Evolutionary conservation across 1,140 invertebrate genomes (phyloP).

Genomic region (Rhagoletis pomonella): DNA sequence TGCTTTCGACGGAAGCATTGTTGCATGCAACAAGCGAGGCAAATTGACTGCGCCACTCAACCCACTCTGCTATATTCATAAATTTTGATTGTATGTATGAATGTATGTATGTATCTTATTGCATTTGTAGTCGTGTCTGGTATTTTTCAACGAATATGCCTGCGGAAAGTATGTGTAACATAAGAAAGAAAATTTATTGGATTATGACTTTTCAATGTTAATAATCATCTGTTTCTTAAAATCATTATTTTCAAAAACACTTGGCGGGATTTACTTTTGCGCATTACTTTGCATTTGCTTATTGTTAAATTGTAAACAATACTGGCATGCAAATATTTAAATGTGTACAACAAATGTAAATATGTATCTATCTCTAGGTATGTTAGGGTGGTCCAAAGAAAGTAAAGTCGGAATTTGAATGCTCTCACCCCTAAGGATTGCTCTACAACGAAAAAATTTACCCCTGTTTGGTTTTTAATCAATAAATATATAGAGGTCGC

Average conservation of each 20-base stretch:
- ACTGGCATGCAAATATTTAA: not conserved
- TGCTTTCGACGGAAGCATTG: not conserved
- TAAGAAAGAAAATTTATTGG: not conserved
- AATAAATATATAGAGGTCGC: too few species aligned
- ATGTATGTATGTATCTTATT: not conserved
- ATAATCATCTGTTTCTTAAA: not conserved
- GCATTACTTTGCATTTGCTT: not conserved
- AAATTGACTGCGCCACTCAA: not conserved
- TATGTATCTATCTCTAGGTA: too few species aligned
- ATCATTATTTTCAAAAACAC: not conserved
- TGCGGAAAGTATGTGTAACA: not conserved
- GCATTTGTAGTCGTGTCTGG: not conserved
- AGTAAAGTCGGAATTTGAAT: too few species aligned
- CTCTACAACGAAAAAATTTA: too few species aligned
- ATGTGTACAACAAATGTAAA: too few species aligned
- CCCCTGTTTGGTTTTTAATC: too few species aligned
- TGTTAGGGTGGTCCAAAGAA: too few species aligned
- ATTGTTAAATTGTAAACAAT: not conserved
- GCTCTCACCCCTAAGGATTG: too few species aligned
- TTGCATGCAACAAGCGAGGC: slow-evolving; percentile 10
- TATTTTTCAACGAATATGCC: not conserved
- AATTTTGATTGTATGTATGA: too few species aligned
- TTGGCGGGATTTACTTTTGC: slow-evolving; percentile 29
- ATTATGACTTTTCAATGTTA: not conserved
- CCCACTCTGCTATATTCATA: not conserved